Conservation (phyloP, 2,888 invertebrate species). For the Lycia hirtaria region DNA sequence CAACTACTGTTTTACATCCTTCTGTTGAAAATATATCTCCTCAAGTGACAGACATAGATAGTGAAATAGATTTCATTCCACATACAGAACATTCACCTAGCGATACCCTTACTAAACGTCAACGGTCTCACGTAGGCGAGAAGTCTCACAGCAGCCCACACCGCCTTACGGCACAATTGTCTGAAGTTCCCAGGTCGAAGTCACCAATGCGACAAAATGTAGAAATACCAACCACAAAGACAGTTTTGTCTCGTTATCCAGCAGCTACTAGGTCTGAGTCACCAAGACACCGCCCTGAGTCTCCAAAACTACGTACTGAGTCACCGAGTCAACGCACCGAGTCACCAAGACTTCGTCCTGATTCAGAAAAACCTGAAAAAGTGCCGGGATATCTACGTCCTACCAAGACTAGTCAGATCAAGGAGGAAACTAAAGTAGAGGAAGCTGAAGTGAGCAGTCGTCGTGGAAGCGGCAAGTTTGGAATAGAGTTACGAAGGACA, state of each 20-base stretch:
- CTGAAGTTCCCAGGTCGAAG: slow-evolving; percentile 58
- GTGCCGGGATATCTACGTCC: slow-evolving; percentile 70
- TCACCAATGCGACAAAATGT: slow-evolving; percentile 58
- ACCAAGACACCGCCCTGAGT: slow-evolving; percentile 57
- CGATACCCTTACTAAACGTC: slow-evolving; percentile 46
- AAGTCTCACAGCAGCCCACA: slow-evolving; percentile 58
- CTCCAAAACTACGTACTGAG: slow-evolving; percentile 58
- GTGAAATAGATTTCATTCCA: slow-evolving; percentile 49
- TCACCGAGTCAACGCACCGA: slow-evolving; percentile 56
- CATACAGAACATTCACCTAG: slow-evolving; percentile 47
- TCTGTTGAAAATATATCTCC: slow-evolving; percentile 56
- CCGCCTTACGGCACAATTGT: slow-evolving; percentile 54
- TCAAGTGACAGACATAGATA: slow-evolving; percentile 52
- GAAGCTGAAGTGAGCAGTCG: slow-evolving; percentile 78
- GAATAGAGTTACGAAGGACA: slow-evolving; percentile 87
- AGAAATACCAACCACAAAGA: slow-evolving; percentile 55
- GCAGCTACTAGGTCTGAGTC: slow-evolving; percentile 57
- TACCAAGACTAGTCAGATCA: slow-evolving; percentile 72
- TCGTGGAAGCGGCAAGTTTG: slow-evolving; percentile 87
- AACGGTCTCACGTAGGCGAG: slow-evolving; percentile 45
- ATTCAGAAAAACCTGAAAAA: slow-evolving; percentile 59
- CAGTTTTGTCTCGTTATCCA: slow-evolving; percentile 54
- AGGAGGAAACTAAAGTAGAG: slow-evolving; percentile 68
- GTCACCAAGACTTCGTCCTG: slow-evolving; percentile 55
- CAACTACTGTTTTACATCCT: slow-evolving; percentile 55